Evolutionary conservation across 92 coral and sea anemone genomes (phyloP), one percentile per base, ranked within the genome.

Genomic region (Bergia sp.): DNA sequence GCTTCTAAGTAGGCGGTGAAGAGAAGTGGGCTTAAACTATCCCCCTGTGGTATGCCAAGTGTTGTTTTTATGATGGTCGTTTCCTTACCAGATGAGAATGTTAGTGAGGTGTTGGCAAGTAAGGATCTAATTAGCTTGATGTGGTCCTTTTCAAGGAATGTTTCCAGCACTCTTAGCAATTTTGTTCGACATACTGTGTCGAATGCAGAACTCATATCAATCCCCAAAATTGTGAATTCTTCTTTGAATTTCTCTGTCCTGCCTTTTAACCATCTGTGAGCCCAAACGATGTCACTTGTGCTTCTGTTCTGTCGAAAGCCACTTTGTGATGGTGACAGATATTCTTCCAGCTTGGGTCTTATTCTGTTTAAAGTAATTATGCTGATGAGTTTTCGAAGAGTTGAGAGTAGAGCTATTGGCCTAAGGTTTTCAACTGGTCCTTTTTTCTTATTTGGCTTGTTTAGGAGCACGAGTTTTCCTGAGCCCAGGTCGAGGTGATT

Each of bases 61-160:
- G 13, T 72, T 72, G 76, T 72, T 72, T 72, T 72, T 72, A 72
- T 72, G 15, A 72, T 72, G 38, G 76, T 72, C 38, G 76, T 72
- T 72, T 72, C 76, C 76, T 72, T 72, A 72, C 76, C 76, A 72
- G 76, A 72, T 72, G 76, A 72, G 76, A 72, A 72, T 72, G 76
- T 72, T 72, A 72, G 38, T 72, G 76, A 72, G 76, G 76, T 72
- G 76, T 72, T 72, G 38, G 13, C 38, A 72, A 6, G 13, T 72
- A 6, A 72, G 13, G 38, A 72, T 72, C 13, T 72, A 72, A 21
- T 72, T 55, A 55, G 64, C 64, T 55, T 55, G 64, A 55, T 55
- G 64, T 55, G 64, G 64, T 55, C 64, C 64, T 55, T 55, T 55
- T 55, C 64, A 55, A 55, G 64, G 64, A 55, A 55, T 55, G 64